Base-by-base conservation (phyloP, 1,140 invertebrate genomes). In the Bursaphelenchus mucronatus region DNA sequence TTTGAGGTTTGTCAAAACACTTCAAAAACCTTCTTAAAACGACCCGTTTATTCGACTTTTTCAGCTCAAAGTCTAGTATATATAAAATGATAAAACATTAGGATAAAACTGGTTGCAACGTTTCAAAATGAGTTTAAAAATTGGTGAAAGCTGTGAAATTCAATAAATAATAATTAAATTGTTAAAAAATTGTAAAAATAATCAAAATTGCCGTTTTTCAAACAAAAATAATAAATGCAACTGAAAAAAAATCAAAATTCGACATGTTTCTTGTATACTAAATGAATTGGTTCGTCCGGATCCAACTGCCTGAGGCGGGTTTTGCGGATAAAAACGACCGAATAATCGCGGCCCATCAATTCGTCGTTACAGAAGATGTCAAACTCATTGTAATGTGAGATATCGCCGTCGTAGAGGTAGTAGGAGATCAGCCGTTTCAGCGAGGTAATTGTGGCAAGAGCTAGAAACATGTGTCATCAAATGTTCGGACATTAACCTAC, bases 281-380 rank as follows among this genome's bases (percentile, higher is more conserved):
- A 41, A 40, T 30, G 40, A 1, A 71, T 21, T n/a, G 71, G 70
- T 19, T 74, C 71, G 17, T 43, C 21, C 9, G 47, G 64, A 69
- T 83, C 91, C 74, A 91, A 88, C 84, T 93, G 92, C 84, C 94
- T 87, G 93, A 94, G 97, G 76, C 93, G 86, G 45, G 95, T 98
- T 13, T 97, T 90, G 79, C 90, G 92, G 43, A 98, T 94, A 85
- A 98, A 99, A 84, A 97, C 97, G 59, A 98, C 85, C 44, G 94
- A 97, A 82, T 97, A 95, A 83, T 98, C 94, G 83, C 97, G 97
- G 47, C 94, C 95, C 81, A 98, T 83, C 66, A 97, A 85, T 86
- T 98, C 94, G 82, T 97, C 90, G 86, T 97, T 97, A 85, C 94
- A 98, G 79, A 97, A 86, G 80, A 98, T 94, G 84, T 99, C 95